Evolutionary conservation across 2,888 invertebrate species (phyloP), one percentile per base, ranked within the genome.

Genomic region (Erynnis tages): DNA sequence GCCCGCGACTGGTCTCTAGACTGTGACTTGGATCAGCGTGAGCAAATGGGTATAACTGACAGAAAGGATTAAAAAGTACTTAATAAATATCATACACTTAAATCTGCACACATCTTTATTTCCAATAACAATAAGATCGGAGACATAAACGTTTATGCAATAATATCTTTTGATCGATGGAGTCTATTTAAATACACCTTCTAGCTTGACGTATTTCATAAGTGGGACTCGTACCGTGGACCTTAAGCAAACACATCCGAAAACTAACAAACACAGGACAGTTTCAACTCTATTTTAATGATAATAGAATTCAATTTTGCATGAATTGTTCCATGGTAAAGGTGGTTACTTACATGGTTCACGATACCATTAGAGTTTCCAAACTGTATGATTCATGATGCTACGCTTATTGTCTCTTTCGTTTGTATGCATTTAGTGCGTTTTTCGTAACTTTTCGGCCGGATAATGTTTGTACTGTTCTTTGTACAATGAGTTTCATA

Each of bases 331-430:
- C 10, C 3, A 30, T 16, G 10, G 6, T 2, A 16, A 6, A 3
- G 19, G 37, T 17, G 30, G 38, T 1, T 45, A 52, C 44, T 52
- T 44, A n/a, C n/a, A 38, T 30, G 30, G 30, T 23, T 19, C 16
- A 30, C 19, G n/a, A 29, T 56, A 59, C 68, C 72, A 77, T 79
- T 80, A 82, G 62, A 61, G 67, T 84, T 83, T 74, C 79, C 71
- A 76, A 81, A 82, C 71, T 63, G 61, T 65, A 71, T 83, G 82
- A 82, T 74, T 82, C 81, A 83, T 65, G 66, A 83, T 65, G 66
- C 55, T 62, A 62, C 67, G 63, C 66, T 77, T 71, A 78, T 79
- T 79, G 76, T 79, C 71, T 78, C 57, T 63, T 55, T 61, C 56
- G 63, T 71, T 65, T 69, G 65, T 60, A 62, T 66, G 60, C 57